phyloP scores from a whole-genome alignment of 2,797 vertebrate species.

The Botia almorhae region DNA sequence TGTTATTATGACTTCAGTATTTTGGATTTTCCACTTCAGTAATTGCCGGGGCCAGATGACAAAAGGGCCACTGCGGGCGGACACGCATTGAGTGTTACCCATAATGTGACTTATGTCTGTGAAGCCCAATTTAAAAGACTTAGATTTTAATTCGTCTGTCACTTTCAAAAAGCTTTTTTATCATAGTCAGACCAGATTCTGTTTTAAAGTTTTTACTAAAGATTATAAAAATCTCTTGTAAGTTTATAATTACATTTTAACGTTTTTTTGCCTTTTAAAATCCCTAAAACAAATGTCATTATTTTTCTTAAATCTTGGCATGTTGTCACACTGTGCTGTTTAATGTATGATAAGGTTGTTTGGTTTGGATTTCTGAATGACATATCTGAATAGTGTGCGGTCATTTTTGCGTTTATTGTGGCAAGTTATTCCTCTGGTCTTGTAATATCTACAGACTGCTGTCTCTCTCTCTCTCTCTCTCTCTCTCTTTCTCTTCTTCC shows the following conservation, averaged over 20 bases:
- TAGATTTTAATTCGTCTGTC: background rate
- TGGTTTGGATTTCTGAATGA: background rate
- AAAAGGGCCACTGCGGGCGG: background rate
- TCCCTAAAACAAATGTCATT: too few relatives aligned
- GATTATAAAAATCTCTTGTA: too few relatives aligned
- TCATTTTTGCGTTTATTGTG: conserved; percentile 11
- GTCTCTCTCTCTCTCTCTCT: too few relatives aligned
- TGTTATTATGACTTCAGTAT: background rate
- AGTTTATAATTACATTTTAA: too few relatives aligned
- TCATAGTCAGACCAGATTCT: background rate
- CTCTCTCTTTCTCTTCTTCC: too few relatives aligned
- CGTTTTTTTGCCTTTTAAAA: too few relatives aligned
- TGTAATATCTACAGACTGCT: conserved; percentile 56
- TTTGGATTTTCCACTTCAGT: background rate
- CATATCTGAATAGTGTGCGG: too few relatives aligned
- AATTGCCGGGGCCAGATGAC: background rate
- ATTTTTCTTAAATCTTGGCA: background rate
- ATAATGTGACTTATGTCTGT: too few relatives aligned
- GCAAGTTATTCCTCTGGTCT: conserved; percentile 9
- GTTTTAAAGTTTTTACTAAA: too few relatives aligned
- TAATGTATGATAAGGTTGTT: background rate
- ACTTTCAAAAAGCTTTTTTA: background rate
- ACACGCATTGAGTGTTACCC: background rate
- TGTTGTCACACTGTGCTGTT: background rate
- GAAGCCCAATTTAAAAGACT: background rate